Evolutionary conservation across 2,797 vertebrate genomes (phyloP).

Genomic region (Liparis tanakae): DNA sequence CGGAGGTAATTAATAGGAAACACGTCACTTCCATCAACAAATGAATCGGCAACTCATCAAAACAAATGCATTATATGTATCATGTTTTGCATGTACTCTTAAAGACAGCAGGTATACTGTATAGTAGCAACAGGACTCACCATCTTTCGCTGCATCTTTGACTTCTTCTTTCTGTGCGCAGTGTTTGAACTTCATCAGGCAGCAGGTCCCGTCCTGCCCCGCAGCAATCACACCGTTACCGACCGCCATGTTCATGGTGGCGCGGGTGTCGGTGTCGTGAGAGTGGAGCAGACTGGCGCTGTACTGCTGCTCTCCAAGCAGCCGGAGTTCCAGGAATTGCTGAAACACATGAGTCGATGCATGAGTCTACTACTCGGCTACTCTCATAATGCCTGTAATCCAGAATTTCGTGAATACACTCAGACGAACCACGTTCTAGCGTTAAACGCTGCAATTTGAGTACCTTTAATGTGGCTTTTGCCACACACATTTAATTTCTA

Average conservation of each 20-base stretch:
- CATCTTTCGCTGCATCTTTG: slow-evolving; percentile 63
- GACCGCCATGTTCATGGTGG: slow-evolving; percentile 94
- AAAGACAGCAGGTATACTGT: neutral
- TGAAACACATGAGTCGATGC: slow-evolving; percentile 62
- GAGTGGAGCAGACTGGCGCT: slow-evolving; percentile 89
- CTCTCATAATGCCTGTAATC: neutral
- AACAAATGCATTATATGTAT: neutral
- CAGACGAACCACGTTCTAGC: neutral
- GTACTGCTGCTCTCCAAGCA: slow-evolving; percentile 81
- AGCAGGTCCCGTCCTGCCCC: slow-evolving; percentile 91
- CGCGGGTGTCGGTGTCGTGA: slow-evolving; percentile 90
- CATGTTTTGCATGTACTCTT: neutral
- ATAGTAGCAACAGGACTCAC: slow-evolving; percentile 69
- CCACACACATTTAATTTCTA: no score
- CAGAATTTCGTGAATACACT: neutral
- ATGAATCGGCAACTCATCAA: neutral
- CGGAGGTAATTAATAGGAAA: neutral
- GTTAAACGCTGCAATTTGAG: no score
- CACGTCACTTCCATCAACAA: neutral
- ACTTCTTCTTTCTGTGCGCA: slow-evolving; percentile 37
- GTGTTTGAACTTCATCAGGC: slow-evolving; percentile 85
- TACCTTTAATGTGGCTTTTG: no score
- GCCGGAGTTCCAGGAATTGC: slow-evolving; percentile 91
- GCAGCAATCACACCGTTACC: slow-evolving; percentile 89
- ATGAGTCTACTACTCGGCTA: neutral